Evolutionary conservation across 2,113 vertebrate species (phyloP).

Genomic region (Ammodytes marinus): DNA sequence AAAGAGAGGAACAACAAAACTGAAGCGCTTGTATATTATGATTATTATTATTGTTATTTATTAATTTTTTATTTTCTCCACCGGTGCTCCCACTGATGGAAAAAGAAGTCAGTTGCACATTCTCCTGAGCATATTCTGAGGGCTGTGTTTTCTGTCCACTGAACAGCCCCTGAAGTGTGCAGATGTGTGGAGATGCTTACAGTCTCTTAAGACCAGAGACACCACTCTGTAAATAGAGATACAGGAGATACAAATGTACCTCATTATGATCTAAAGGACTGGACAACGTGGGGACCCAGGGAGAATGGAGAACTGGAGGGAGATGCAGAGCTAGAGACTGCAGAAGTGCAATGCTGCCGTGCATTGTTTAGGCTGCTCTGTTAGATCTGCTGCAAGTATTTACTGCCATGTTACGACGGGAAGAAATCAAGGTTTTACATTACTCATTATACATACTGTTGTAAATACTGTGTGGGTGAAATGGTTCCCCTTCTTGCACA

Average conservation of each 20-base stretch:
- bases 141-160: conserved; percentile 81
- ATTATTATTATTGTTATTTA: conserved; percentile 65
- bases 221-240: conserved; percentile 68
- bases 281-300: conserved; percentile 50
- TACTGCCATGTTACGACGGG: conserved; percentile 68
- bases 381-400: conserved; percentile 74
- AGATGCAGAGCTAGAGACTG: conserved; percentile 74
- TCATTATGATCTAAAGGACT: conserved; percentile 62
- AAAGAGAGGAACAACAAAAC: conserved; percentile 80
- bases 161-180: conserved; percentile 70
- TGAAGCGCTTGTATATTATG: conserved; percentile 83
- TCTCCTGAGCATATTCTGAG: conserved; percentile 84
- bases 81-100: conserved; percentile 82
- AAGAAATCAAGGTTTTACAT: conserved; percentile 54
- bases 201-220: conserved; percentile 69
- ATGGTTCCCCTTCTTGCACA: conserved; percentile 69
- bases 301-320: conserved; percentile 41
- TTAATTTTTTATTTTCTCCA: conserved; percentile 73
- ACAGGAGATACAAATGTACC: conserved; percentile 62
- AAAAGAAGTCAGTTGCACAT: conserved; percentile 82
- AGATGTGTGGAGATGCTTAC: conserved; percentile 54
- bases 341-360: conserved; percentile 72
- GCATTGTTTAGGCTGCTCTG: conserved; percentile 80
- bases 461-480: conserved; percentile 74
- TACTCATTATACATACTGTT: conserved; percentile 74